Conservation (phyloP, 2,888 invertebrate genomes). For the Opisthograptis luteolata region DNA sequence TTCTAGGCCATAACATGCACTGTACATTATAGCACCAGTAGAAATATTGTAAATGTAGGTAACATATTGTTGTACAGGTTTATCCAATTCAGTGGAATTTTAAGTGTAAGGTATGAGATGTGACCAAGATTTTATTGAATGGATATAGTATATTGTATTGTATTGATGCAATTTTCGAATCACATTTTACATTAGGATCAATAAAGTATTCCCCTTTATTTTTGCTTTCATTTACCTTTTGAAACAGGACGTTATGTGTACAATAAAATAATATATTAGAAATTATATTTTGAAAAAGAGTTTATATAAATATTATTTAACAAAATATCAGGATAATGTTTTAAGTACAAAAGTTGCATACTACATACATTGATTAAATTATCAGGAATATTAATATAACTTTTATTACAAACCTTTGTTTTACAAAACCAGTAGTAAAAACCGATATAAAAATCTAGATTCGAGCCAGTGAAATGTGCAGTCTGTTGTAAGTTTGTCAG, state of each 20-base stretch:
- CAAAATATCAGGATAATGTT: conserved; percentile 7
- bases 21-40: conserved; percentile 66
- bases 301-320: conserved; percentile 21
- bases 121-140: conserved; percentile 81
- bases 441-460: too few relatives aligned
- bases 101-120: conserved; percentile 68
- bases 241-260: conserved; percentile 3
- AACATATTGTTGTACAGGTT: conserved; percentile 74
- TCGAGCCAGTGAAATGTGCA: too few relatives aligned
- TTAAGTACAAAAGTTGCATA: conserved; percentile 31
- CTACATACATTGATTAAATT: conserved; percentile 39
- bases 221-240: conserved; percentile 57
- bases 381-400: conserved; percentile 29
- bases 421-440: neutral
- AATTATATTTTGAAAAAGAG: conserved; percentile 25
- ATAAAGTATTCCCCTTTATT: conserved; percentile 79
- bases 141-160: conserved; percentile 80
- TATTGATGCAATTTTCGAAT: conserved; percentile 82
- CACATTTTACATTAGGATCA: conserved; percentile 83
- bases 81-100: conserved; percentile 69
- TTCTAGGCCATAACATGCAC: conserved; percentile 40
- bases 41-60: conserved; percentile 69
- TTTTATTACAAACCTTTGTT: conserved; percentile 15
- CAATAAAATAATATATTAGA: conserved; percentile 2
- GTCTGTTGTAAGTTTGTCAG: too few relatives aligned